A percentile compares a stretch with the other conserved stretches of the same genome.
Evolutionary conservation across 2,797 vertebrate species (phyloP).

Genomic region (Pseudopleuronectes americanus): DNA sequence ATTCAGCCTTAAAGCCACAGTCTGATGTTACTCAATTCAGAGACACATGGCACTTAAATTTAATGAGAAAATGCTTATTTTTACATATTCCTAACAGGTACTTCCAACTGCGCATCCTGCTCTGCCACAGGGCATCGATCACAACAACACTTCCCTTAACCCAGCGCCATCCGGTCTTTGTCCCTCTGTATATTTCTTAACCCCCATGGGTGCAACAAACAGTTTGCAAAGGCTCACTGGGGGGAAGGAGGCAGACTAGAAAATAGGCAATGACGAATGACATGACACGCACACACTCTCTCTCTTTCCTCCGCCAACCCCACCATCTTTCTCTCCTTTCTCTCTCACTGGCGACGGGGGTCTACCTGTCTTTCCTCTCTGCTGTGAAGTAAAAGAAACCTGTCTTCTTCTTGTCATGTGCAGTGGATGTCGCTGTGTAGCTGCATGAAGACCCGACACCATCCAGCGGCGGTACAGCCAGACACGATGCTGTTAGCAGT

Average conservation of each 20-base stretch:
- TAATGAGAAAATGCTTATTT: not conserved
- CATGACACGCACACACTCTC: constrained; percentile 32
- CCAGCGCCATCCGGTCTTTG: constrained; percentile 8
- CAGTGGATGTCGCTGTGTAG: constrained; percentile 14
- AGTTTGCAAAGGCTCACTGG: constrained; percentile 25
- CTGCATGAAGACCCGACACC: constrained; percentile 50
- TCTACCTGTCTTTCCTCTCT: constrained; percentile 38
- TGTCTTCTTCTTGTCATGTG: constrained; percentile 56
- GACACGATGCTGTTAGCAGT: constrained; percentile 34
- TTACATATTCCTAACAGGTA: constrained; percentile 1
- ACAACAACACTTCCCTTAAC: not conserved
- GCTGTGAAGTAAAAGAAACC: constrained; percentile 49
- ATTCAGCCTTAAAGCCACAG: not conserved
- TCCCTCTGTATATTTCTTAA: not conserved
- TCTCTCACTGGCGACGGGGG: constrained; percentile 18
- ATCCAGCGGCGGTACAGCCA: constrained; percentile 48
- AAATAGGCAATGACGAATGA: constrained; percentile 68
- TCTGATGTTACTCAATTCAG: no score
- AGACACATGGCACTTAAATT: not conserved
- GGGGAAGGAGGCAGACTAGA: constrained; percentile 49
- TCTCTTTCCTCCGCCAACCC: constrained; percentile 1
- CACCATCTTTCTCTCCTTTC: constrained; percentile 4
- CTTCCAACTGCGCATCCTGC: not conserved
- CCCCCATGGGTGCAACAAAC: not conserved
- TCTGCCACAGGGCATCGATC: not conserved